Conservation (phyloP, 92 coral and sea anemone genomes). For the Phymanthus crucifer region DNA sequence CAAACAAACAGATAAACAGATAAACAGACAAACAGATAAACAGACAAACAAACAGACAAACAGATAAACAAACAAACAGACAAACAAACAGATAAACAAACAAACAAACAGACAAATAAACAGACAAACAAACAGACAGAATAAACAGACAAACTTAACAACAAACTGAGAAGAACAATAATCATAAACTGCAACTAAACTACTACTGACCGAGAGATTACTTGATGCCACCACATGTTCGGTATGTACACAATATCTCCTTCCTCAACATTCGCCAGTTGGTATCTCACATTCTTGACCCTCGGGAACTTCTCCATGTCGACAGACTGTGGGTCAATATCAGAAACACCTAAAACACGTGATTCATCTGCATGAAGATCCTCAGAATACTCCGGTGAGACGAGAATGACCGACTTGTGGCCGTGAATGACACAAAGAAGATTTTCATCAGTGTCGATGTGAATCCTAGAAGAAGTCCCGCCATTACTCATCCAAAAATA, state of each 20-base stretch:
- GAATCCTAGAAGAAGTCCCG: conserved; percentile 84
- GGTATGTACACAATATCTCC: conserved; percentile 95
- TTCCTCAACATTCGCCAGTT: conserved; percentile 76
- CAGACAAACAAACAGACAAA: background rate
- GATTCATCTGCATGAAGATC: conserved; percentile 80
- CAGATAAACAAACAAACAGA: background rate
- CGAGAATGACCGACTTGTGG: conserved; percentile 76
- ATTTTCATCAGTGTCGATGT: conserved; percentile 95
- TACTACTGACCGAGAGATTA: conserved; percentile 67
- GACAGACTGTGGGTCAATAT: conserved; percentile 85
- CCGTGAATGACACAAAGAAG: conserved; percentile 87
- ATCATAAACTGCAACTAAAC: background rate
- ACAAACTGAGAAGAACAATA: background rate
- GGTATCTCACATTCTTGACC: conserved; percentile 81
- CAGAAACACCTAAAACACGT: conserved; percentile 72
- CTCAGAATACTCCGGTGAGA: conserved; percentile 84
- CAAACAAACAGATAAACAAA: background rate
- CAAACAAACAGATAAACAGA: background rate
- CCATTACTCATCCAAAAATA: conserved; percentile 98
- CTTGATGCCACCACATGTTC: conserved; percentile 99
- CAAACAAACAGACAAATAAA: background rate
- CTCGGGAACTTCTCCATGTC: conserved; percentile 85
- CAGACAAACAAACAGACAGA: background rate
- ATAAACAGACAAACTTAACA: background rate
- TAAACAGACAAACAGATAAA: background rate